A percentile compares a stretch with the other conserved stretches of the same genome.
Conservation (phyloP, 1,140 invertebrate species). For the Ectropis grisescens region DNA sequence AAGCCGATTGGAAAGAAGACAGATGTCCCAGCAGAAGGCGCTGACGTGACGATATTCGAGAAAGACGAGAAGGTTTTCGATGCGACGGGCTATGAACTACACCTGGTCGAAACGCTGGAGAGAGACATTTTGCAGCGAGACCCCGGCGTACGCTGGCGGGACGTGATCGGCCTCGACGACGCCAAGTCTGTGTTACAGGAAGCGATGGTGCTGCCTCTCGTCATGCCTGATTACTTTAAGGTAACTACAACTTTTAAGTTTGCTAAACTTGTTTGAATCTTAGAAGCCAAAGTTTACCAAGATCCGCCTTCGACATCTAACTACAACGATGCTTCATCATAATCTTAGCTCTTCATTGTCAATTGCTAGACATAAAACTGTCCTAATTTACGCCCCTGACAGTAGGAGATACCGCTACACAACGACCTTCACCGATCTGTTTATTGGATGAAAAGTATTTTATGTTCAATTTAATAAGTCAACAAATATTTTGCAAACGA, state of each 20-base stretch:
- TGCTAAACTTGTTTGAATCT: not conserved
- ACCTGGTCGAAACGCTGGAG: conserved; percentile 87
- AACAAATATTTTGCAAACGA: no score
- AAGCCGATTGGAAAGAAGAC: conserved; percentile 48
- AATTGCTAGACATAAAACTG: no score
- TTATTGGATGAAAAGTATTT: no score
- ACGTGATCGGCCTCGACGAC: conserved; percentile 96
- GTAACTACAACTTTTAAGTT: conserved; percentile 41
- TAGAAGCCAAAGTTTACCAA: not conserved
- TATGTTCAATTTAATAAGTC: no score
- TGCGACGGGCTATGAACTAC: conserved; percentile 80
- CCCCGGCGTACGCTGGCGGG: conserved; percentile 95
- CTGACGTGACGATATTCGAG: conserved; percentile 40
- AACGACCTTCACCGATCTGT: no score
- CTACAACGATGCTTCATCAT: no score
- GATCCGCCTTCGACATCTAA: no score
- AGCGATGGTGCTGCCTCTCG: conserved; percentile 96
- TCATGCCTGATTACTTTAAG: conserved; percentile 99
- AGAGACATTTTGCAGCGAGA: conserved; percentile 97
- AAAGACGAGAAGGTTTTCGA: conserved; percentile 79
- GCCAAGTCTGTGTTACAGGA: conserved; percentile 97
- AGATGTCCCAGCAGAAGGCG: conserved; percentile 38
- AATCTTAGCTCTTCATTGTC: no score
- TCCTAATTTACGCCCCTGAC: no score
- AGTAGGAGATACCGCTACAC: no score